phyloP scores from a whole-genome alignment of 2,888 invertebrate genomes.

The Leucoma salicis region DNA sequence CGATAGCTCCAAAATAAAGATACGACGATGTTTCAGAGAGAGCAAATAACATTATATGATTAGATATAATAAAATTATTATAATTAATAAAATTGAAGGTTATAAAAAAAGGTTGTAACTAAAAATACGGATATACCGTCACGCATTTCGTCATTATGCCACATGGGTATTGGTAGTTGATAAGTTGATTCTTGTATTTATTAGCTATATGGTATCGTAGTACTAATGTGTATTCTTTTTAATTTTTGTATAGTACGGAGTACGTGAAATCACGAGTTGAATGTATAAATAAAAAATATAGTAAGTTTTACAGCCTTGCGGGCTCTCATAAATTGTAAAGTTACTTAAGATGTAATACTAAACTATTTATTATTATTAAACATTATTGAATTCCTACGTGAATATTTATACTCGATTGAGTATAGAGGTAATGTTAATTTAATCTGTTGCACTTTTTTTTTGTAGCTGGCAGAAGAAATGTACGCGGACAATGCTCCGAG shows the following conservation, averaged over 20 bases:
- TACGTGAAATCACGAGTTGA: conserved; percentile 56
- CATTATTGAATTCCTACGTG: conserved; percentile 38
- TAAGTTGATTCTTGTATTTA: conserved; percentile 78
- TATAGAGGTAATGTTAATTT: conserved; percentile 25
- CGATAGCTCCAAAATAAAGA: conserved; percentile 32
- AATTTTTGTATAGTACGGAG: conserved; percentile 80
- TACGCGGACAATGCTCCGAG: conserved; percentile 11
- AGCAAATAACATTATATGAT: conserved; percentile 57
- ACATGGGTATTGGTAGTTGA: conserved; percentile 63
- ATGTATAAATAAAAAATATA: conserved; percentile 68
- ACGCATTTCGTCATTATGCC: conserved; percentile 57
- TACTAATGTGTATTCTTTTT: conserved; percentile 78
- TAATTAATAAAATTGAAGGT: conserved; percentile 70
- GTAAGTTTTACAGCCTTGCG: conserved; percentile 64
- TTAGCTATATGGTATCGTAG: conserved; percentile 76
- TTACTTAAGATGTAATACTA: conserved; percentile 71
- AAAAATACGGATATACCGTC: conserved; percentile 68
- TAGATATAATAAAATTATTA: conserved; percentile 68
- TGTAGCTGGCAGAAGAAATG: conserved; percentile 14
- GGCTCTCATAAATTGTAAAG: conserved; percentile 68
- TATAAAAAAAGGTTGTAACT: conserved; percentile 77
- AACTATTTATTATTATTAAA: conserved; percentile 44
- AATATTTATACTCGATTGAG: conserved; percentile 24
- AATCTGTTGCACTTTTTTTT: conserved; percentile 17
- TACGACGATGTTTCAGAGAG: conserved; percentile 62